These are phyloP conservation scores for Cinara cedri DNA, from an alignment of 2,888 invertebrate genomes.

Conservation along the genomic window DNA sequence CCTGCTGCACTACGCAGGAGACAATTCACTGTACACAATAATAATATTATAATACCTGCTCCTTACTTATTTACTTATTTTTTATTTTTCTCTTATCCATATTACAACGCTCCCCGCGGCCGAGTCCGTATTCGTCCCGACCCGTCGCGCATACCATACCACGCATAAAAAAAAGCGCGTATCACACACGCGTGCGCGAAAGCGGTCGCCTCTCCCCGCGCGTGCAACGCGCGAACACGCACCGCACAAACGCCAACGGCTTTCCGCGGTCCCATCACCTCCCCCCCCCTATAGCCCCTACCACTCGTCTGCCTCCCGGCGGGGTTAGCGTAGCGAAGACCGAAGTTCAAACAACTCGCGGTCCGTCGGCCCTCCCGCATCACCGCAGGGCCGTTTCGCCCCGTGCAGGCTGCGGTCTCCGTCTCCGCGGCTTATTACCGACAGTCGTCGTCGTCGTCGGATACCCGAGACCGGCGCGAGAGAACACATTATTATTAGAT, in stretches of 20 bases:
- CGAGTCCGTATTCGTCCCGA: neutral
- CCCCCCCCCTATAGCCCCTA: no score
- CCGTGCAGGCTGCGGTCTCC: no score
- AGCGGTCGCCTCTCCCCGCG: neutral
- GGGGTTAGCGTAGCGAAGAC: slow-evolving; percentile 16
- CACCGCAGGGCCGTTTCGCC: no score
- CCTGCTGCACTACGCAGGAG: no score
- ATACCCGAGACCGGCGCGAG: neutral
- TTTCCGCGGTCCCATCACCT: neutral
- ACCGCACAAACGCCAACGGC: neutral
- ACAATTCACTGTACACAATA: no score
- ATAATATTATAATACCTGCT: no score
- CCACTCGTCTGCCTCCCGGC: no score
- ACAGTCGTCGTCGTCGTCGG: neutral
- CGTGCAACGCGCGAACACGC: no score
- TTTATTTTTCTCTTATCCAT: neutral
- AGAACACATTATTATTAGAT: no score
- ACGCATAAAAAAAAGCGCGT: neutral
- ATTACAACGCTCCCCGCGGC: no score
- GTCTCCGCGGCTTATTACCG: no score
- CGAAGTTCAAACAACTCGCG: slow-evolving; percentile 49
- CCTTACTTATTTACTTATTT: neutral
- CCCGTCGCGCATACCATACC: neutral
- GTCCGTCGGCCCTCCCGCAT: slow-evolving; percentile 43
- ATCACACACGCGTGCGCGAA: neutral